Evolutionary conservation across 2,113 vertebrate genomes (phyloP).

Genomic region (Sylvia atricapilla): DNA sequence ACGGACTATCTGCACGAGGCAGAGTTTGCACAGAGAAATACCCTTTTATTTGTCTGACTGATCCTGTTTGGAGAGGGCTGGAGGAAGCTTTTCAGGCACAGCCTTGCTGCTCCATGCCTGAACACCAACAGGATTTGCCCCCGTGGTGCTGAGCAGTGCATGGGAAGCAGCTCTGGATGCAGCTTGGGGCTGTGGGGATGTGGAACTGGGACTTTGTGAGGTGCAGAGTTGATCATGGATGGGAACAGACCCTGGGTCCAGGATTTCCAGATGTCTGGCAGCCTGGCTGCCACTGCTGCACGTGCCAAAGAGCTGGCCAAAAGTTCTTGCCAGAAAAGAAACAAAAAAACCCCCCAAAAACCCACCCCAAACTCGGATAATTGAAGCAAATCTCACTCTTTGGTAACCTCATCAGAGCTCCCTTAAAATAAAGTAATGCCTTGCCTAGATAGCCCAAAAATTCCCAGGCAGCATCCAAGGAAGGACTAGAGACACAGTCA

Average conservation of each 20-base stretch:
- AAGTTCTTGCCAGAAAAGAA: neutral
- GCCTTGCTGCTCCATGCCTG: neutral
- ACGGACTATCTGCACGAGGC: neutral
- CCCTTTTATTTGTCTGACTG: neutral
- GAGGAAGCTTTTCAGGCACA: slow-evolving; percentile 4
- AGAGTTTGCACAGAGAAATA: neutral
- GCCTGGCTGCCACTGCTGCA: neutral
- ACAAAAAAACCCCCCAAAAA: neutral
- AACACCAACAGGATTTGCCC: neutral
- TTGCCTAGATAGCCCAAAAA: neutral
- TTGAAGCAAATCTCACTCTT: neutral
- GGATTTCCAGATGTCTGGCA: slow-evolving; percentile 53
- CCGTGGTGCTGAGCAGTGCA: fast-evolving
- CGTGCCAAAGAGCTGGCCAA: neutral
- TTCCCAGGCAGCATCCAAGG: neutral
- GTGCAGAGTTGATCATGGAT: fast-evolving
- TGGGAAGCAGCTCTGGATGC: neutral
- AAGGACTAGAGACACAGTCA: neutral
- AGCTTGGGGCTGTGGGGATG: neutral
- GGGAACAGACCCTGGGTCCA: neutral
- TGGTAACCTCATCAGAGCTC: neutral
- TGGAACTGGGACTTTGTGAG: neutral
- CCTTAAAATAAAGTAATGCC: neutral
- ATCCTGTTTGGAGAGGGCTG: neutral
- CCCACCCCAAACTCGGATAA: fast-evolving